A percentile compares a stretch with the other conserved stretches of the same genome.
Evolutionary conservation across 1,140 invertebrate genomes (phyloP).

Genomic region (Zaprionus lachaisei): DNA sequence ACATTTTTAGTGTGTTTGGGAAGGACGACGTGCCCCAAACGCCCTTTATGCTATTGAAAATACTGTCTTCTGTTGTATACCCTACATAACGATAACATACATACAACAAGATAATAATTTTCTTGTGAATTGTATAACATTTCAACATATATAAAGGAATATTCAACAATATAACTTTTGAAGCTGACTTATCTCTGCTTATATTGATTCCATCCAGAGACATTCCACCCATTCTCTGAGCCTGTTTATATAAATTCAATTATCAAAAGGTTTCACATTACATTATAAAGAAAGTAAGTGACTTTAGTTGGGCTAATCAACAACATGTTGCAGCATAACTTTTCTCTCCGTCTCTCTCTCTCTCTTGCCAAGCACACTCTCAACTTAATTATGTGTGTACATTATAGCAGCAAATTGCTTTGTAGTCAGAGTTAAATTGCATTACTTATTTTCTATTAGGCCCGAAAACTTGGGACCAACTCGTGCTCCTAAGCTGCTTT

Average conservation of each 20-base stretch:
- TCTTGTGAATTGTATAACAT: not conserved
- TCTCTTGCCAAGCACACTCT: not conserved
- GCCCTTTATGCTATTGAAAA: constrained; percentile 1
- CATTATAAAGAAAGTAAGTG: not conserved
- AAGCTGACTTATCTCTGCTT: not conserved
- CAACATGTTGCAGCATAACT: constrained; percentile 9
- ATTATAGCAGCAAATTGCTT: constrained; percentile 55
- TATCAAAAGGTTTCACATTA: not conserved
- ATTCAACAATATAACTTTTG: not conserved
- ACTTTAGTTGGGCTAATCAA: not conserved
- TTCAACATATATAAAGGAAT: not conserved
- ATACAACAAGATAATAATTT: not conserved
- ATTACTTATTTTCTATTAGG: constrained; percentile 26
- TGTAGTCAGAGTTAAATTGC: constrained; percentile 30
- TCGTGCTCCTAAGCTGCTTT: constrained; percentile 28
- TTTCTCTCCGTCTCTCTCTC: not conserved
- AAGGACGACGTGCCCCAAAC: not conserved
- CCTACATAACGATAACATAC: not conserved
- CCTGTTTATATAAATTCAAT: too few relatives aligned
- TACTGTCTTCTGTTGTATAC: not conserved
- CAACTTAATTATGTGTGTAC: constrained; percentile 18
- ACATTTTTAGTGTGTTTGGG: constrained; percentile 32
- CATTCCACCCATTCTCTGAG: too few relatives aligned
- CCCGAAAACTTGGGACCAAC: not conserved
- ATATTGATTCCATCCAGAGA: not conserved